Base-by-base conservation (phyloP, 2,797 vertebrate genomes). In the Uromys caudimaculatus region DNA sequence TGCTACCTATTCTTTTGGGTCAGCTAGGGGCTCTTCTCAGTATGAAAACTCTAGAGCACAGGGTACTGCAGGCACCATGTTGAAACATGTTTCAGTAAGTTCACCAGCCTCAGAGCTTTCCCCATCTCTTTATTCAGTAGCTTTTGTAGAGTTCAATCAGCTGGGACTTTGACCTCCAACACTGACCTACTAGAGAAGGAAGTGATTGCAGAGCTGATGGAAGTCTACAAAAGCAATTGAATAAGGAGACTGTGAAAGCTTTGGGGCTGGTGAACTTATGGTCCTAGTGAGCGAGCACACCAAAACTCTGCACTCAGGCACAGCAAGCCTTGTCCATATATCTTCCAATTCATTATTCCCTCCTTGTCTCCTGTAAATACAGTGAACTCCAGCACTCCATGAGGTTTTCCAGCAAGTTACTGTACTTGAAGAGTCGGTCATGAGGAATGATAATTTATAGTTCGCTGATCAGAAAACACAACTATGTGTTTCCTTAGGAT, bases 171-270 rank as follows among this genome's bases (percentile, higher is more conserved):
- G 19, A 41, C 56, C 21, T 58, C 56, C 7, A 62, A 52, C 7
- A 41, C 14, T 38, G 69, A 52, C 14, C 32, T 73, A 32, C 11
- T 23, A 11, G 52, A 62, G 41, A 9, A 56, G 50, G 19, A 91
- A 54, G 9, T 6, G n/a, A 16, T 13, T 27, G 19, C 1, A 19
- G 54, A 21, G 41, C 7, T 12, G 29, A 9, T 0, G n/a, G 14
- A 81, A 13, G 47, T 67, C 38, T 79, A 50, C 10, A 67, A 32
- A 79, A 52, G 29, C 35, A 29, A 38, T 52, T 38, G 23, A 79
- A 32, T 38, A 12, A 50, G 12, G 44, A 8, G 35, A 38, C 44
- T 12, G 35, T 41, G 44, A 60, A 13, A 29, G 13, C 56, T 78
- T 50, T 29, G 21, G 56, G 73, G 44, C 6, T 21, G 76, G 23